phyloP scores from a whole-genome alignment of 2,113 vertebrate species.

The Motacilla alba region DNA sequence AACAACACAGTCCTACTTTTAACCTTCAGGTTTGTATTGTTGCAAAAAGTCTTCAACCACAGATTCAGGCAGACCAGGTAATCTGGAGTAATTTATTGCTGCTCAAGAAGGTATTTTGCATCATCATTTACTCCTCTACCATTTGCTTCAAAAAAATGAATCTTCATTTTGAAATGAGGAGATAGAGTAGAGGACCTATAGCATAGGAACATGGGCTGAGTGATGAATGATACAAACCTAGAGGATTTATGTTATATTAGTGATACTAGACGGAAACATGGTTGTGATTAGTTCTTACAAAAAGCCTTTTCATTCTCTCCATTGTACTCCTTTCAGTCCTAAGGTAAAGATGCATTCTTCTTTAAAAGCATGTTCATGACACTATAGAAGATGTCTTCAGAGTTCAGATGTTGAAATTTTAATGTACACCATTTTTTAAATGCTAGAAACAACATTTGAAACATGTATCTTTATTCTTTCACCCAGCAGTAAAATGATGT shows the following conservation, averaged over 20 bases:
- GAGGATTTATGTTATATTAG: not conserved
- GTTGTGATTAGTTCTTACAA: not conserved
- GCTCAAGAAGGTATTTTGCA: not conserved
- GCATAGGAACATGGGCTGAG: not conserved
- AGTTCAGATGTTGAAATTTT: not conserved
- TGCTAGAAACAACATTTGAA: not conserved
- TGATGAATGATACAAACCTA: not conserved
- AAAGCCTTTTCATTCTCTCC: not conserved
- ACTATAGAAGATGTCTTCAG: not conserved
- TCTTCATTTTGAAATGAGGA: not conserved
- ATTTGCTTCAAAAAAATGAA: not conserved
- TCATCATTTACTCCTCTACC: not conserved
- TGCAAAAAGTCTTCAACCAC: not conserved
- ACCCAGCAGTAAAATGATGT: not conserved
- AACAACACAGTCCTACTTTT: not conserved
- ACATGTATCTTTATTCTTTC: fast-evolving
- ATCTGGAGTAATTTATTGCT: not conserved
- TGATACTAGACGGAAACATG: not conserved
- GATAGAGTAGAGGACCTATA: not conserved
- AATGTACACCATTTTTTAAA: not conserved
- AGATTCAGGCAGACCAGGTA: not conserved
- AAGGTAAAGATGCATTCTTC: not conserved
- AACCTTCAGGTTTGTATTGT: not conserved
- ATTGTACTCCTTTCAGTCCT: not conserved
- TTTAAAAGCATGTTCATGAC: not conserved